phyloP scores from a whole-genome alignment of 2,113 vertebrate genomes.

The Urocynchramus pylzowi region DNA sequence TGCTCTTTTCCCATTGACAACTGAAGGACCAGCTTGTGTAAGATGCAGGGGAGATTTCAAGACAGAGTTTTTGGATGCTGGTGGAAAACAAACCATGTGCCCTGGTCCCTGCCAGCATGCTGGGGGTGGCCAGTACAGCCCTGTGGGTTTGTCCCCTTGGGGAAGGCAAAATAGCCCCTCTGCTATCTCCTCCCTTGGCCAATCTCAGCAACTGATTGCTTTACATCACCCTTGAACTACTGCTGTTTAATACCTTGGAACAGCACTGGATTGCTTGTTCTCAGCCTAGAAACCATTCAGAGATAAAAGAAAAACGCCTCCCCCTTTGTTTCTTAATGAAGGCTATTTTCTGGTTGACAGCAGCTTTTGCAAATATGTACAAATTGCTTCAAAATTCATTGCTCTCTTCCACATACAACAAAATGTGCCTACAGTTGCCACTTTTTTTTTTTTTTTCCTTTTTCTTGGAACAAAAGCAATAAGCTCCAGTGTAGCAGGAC shows the following conservation, averaged over 20 bases:
- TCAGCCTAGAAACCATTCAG: background rate
- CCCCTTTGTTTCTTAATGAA: background rate
- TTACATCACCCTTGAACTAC: background rate
- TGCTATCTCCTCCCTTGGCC: background rate
- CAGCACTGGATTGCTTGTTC: background rate
- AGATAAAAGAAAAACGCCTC: background rate
- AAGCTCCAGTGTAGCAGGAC: background rate
- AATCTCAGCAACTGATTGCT: background rate
- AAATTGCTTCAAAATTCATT: background rate
- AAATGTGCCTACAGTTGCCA: background rate
- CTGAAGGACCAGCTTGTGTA: background rate
- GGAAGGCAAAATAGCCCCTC: background rate
- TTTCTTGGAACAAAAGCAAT: background rate
- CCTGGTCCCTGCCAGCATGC: background rate
- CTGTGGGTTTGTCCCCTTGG: background rate
- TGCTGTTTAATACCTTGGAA: background rate
- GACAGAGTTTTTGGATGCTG: background rate
- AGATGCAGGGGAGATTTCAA: background rate
- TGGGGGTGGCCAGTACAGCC: background rate
- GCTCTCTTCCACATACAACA: background rate
- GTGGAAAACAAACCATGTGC: accelerated
- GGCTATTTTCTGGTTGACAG: background rate
- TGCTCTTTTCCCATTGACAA: background rate
- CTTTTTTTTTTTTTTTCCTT: background rate
- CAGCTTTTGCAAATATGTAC: background rate